Evolutionary conservation across 2,888 invertebrate genomes (phyloP).

Genomic region (Auanema freiburgensis): DNA sequence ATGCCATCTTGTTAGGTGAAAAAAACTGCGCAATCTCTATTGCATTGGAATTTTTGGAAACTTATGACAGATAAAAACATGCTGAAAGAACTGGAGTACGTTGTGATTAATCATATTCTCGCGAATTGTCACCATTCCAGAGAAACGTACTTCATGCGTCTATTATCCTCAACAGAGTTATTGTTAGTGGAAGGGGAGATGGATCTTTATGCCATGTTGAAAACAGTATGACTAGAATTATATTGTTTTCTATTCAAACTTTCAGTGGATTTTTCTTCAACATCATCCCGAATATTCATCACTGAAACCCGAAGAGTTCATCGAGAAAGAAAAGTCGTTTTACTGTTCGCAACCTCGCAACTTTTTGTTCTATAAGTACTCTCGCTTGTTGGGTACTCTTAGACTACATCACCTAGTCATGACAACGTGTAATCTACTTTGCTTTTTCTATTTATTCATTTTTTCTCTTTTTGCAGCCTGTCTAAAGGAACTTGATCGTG

Average conservation of each 20-base stretch:
- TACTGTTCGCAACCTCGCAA: background rate
- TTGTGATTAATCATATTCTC: constrained; percentile 9
- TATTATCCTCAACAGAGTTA: constrained; percentile 41
- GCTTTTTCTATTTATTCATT: too few species aligned
- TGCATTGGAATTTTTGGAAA: constrained; percentile 44
- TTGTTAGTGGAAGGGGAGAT: constrained; percentile 51
- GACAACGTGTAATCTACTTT: too few species aligned
- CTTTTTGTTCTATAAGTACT: background rate
- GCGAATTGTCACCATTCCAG: constrained; percentile 23
- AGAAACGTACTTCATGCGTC: constrained; percentile 21
- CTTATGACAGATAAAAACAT: constrained; percentile 28
- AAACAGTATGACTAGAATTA: constrained; percentile 30
- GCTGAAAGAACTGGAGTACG: constrained; percentile 28
- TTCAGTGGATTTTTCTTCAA: constrained; percentile 35
- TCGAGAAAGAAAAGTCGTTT: constrained; percentile 4
- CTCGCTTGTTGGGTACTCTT: background rate
- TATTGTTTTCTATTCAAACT: background rate
- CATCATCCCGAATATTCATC: constrained; percentile 9
- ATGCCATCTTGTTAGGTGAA: constrained; percentile 9
- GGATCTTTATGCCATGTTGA: constrained; percentile 48
- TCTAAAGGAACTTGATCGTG: constrained; percentile 23
- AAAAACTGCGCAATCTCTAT: constrained; percentile 12
- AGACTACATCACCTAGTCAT: background rate
- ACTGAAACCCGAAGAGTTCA: background rate
- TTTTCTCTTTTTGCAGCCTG: constrained; percentile 14